These are phyloP conservation scores for Epinephelus moara DNA, from an alignment of 2,113 vertebrate genomes.

Conservation along the genomic window DNA sequence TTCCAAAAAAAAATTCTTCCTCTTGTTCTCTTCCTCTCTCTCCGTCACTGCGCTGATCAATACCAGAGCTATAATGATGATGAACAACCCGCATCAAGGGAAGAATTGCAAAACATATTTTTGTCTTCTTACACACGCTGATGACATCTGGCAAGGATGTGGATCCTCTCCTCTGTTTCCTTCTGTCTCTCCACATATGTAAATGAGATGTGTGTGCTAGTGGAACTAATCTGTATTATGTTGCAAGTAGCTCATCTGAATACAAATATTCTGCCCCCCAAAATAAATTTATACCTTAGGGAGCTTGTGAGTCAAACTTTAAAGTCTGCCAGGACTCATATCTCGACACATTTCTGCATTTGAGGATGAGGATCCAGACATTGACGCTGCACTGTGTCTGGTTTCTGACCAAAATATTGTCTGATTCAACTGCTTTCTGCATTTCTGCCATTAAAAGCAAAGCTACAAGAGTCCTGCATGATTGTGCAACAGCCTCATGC, in stretches of 20 bases:
- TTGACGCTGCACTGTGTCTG: neutral
- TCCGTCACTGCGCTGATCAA: constrained; percentile 49
- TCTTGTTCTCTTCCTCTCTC: constrained; percentile 17
- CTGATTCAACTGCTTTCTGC: neutral
- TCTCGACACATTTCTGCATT: constrained; percentile 47
- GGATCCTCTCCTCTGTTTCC: constrained; percentile 57
- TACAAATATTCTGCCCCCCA: constrained; percentile 45
- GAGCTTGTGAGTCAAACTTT: constrained; percentile 51
- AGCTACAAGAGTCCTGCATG: neutral
- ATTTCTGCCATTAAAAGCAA: neutral
- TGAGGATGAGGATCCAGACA: constrained; percentile 22
- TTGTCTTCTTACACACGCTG: constrained; percentile 48
- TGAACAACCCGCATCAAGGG: constrained; percentile 51
- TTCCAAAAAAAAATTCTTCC: constrained; percentile 14
- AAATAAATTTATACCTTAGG: constrained; percentile 44
- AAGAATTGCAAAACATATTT: constrained; percentile 46
- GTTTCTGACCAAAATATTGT: too few species aligned
- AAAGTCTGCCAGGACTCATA: constrained; percentile 48
- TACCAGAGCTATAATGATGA: constrained; percentile 63
- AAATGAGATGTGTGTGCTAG: constrained; percentile 55
- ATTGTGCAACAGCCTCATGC: neutral
- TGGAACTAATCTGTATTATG: constrained; percentile 70
- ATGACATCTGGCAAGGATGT: constrained; percentile 70
- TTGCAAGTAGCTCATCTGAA: constrained; percentile 67
- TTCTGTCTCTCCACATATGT: constrained; percentile 58